Percentiles rank a stretch among this genome's conserved stretches.
These are phyloP conservation scores for Muscidifurax raptorellus DNA, from an alignment of 1,140 invertebrate genomes.

Conservation along the genomic window DNA sequence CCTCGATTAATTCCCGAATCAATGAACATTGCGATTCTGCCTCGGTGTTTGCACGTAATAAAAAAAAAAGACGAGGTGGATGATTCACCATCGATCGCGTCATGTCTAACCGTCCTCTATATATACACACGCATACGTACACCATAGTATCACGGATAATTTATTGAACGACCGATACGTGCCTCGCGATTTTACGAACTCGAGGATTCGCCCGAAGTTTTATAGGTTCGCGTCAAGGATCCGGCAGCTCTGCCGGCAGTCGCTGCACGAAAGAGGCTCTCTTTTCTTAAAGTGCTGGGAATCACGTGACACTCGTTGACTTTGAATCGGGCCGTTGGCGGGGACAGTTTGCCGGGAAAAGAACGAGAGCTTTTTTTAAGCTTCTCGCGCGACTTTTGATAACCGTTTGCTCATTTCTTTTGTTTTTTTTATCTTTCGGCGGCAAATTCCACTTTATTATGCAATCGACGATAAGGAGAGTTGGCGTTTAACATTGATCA, in stretches of 20 bases:
- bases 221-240: neutral
- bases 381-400: neutral
- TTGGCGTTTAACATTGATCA: too few species aligned
- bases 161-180: conserved; percentile 1
- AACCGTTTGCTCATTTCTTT: too few species aligned
- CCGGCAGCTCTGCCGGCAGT: too few species aligned
- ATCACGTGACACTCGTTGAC: neutral
- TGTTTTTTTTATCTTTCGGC: too few species aligned
- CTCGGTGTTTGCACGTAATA: neutral
- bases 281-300: neutral
- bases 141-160: neutral
- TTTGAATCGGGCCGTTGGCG: neutral
- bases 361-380: neutral
- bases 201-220: neutral
- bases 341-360: too few species aligned
- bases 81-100: neutral
- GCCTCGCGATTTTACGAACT: neutral
- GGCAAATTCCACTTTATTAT: too few species aligned
- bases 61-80: neutral
- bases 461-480: too few species aligned
- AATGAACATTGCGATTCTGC: neutral
- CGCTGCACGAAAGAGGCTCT: neutral
- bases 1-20: neutral
- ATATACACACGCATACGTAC: neutral
- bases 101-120: neutral